A percentile compares a stretch with the other conserved stretches of the same genome.
Evolutionary conservation across 2,888 invertebrate genomes (phyloP).

Genomic region (Abrostola tripartita): DNA sequence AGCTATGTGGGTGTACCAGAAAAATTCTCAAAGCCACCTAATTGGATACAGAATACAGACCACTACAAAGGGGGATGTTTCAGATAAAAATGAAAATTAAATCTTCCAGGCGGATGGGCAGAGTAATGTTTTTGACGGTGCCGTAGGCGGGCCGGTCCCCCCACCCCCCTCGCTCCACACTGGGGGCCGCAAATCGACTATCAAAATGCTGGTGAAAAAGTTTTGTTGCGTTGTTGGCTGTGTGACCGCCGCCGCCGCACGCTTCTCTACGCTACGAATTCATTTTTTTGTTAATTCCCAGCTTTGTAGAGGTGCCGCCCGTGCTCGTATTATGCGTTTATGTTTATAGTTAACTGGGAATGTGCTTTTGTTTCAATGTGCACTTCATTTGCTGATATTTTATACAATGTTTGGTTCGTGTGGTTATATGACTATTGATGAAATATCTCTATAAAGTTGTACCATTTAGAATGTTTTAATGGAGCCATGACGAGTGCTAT

Average conservation of each 20-base stretch:
- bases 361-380: slow-evolving; percentile 19
- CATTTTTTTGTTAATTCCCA: slow-evolving; percentile 67
- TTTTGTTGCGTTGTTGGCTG: slow-evolving; percentile 77
- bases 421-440: neutral
- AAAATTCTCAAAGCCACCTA: slow-evolving; percentile 86
- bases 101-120: slow-evolving; percentile 88
- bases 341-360: slow-evolving; percentile 5
- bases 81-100: slow-evolving; percentile 89
- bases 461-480: no score
- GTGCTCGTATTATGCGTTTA: slow-evolving; percentile 25
- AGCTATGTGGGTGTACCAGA: slow-evolving; percentile 76
- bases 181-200: slow-evolving; percentile 86
- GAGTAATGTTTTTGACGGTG: slow-evolving; percentile 89
- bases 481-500: no score
- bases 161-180: slow-evolving; percentile 51
- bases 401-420: slow-evolving; percentile 37
- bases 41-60: slow-evolving; percentile 87
- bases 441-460: no score
- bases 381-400: slow-evolving; percentile 59
- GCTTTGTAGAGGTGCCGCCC: slow-evolving; percentile 28
- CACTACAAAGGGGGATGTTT: slow-evolving; percentile 88
- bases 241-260: slow-evolving; percentile 77
- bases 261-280: slow-evolving; percentile 69
- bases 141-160: slow-evolving; percentile 69
- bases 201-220: slow-evolving; percentile 85